Evolutionary conservation across 2,888 invertebrate genomes (phyloP).

Genomic region (Xestobium rufovillosum): DNA sequence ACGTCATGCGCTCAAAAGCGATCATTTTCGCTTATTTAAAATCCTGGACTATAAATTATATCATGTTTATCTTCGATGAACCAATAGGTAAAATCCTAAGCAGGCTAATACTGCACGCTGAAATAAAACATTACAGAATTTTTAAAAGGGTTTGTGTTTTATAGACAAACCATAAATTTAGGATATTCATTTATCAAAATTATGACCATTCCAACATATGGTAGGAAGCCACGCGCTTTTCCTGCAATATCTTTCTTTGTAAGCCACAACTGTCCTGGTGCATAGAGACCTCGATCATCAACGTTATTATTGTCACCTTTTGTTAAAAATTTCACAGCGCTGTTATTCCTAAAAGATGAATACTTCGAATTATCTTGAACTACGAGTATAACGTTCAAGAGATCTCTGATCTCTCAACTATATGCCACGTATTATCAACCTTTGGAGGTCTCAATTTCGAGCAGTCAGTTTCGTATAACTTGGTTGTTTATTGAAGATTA

Average conservation of each 20-base stretch:
- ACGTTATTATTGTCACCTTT: conserved; percentile 99
- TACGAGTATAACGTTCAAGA: too few relatives aligned
- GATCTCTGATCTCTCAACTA: too few relatives aligned
- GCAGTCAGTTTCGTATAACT: too few relatives aligned
- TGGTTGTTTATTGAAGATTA: too few relatives aligned
- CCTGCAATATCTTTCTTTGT: conserved; percentile 97
- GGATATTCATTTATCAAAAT: conserved; percentile 99
- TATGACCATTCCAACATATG: conserved; percentile 96
- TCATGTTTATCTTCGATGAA: conserved; percentile 82
- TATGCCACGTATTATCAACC: too few relatives aligned
- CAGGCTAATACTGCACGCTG: conserved; percentile 87
- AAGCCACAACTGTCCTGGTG: conserved; percentile 96
- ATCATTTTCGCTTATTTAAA: too few relatives aligned
- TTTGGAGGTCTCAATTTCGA: too few relatives aligned
- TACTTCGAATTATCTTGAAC: too few relatives aligned
- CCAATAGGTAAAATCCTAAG: conserved; percentile 82
- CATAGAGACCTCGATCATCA: conserved; percentile 97
- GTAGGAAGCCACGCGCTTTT: conserved; percentile 91
- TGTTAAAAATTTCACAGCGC: conserved; percentile 93
- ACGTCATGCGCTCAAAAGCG: too few relatives aligned
- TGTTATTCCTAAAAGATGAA: conserved; percentile 75
- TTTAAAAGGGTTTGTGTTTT: not conserved
- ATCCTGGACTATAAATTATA: too few relatives aligned
- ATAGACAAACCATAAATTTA: conserved; percentile 73
- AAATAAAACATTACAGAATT: conserved; percentile 37